phyloP scores from a whole-genome alignment of 2,113 vertebrate genomes.

The Platichthys stellatus region DNA sequence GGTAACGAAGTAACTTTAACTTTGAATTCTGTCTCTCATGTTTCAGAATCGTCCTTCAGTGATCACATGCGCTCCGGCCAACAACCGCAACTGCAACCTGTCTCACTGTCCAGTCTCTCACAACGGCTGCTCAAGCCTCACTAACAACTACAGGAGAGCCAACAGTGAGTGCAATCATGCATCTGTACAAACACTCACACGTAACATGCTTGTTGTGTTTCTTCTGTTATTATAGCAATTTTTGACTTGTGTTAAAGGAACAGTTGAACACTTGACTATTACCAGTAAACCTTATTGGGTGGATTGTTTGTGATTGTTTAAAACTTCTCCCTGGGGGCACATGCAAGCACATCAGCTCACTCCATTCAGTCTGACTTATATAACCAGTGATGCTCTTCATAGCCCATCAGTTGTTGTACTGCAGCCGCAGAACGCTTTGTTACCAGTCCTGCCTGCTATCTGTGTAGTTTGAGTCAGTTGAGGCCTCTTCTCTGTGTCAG shows the following conservation, averaged over 20 bases:
- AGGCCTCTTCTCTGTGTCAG: slow-evolving; percentile 11
- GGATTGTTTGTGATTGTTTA: too few relatives aligned
- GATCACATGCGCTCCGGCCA: slow-evolving; percentile 96
- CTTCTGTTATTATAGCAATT: background rate
- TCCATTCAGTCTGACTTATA: slow-evolving; percentile 14
- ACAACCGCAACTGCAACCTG: slow-evolving; percentile 95
- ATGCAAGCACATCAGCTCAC: background rate
- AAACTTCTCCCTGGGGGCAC: too few relatives aligned
- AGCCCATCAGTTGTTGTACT: background rate
- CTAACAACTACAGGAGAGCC: slow-evolving; percentile 87
- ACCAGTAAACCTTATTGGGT: too few relatives aligned
- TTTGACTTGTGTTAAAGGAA: too few relatives aligned
- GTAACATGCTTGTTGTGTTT: background rate
- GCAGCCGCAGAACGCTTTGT: slow-evolving; percentile 1
- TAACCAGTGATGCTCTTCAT: slow-evolving; percentile 7
- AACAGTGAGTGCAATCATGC: slow-evolving; percentile 85
- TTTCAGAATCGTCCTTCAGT: slow-evolving; percentile 96
- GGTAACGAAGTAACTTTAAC: too few relatives aligned
- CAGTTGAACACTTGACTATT: too few relatives aligned
- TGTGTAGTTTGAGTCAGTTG: slow-evolving; percentile 1
- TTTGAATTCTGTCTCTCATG: slow-evolving; percentile 13
- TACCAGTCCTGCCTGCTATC: slow-evolving; percentile 35
- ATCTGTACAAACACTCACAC: background rate
- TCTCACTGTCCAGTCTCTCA: slow-evolving; percentile 94
- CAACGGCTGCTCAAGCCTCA: slow-evolving; percentile 87